Evolutionary conservation across 1,140 invertebrate genomes (phyloP).

Genomic region (Panulirus ornatus): DNA sequence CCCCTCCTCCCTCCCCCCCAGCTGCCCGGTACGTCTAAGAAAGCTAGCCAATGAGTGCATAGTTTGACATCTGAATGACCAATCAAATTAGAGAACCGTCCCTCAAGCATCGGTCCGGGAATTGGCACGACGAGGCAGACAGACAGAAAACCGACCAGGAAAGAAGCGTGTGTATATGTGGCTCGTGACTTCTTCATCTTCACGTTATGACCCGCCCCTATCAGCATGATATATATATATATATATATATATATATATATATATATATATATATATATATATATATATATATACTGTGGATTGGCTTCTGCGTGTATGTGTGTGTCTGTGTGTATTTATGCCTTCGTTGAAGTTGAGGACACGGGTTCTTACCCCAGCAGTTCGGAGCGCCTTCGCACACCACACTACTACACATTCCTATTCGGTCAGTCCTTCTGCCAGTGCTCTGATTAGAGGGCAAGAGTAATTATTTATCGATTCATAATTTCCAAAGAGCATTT

Average conservation of each 20-base stretch:
- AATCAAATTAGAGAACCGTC: conserved; percentile 26
- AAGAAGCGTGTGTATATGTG: neutral
- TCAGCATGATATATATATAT: too few species aligned
- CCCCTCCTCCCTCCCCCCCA: too few species aligned
- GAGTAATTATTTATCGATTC: conserved; percentile 50
- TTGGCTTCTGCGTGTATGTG: too few species aligned
- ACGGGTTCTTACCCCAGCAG: neutral
- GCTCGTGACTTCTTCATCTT: too few species aligned
- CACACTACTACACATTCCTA: neutral
- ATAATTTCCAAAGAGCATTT: conserved; percentile 26
- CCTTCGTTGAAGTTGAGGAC: too few species aligned
- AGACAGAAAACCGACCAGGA: neutral
- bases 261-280: neutral
- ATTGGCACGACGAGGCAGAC: neutral
- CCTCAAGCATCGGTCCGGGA: neutral
- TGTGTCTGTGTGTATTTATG: neutral
- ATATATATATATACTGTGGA: neutral
- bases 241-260: conserved; percentile 10
- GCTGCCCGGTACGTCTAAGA: conserved; percentile 24
- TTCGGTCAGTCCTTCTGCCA: neutral
- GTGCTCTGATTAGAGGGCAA: conserved; percentile 22
- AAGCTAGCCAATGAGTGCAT: conserved; percentile 24
- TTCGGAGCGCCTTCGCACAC: too few species aligned
- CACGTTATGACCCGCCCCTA: too few species aligned
- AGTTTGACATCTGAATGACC: conserved; percentile 36